These are phyloP conservation scores for Misgurnus anguillicaudatus DNA, from an alignment of 2,113 vertebrate species.

Conservation along the genomic window DNA sequence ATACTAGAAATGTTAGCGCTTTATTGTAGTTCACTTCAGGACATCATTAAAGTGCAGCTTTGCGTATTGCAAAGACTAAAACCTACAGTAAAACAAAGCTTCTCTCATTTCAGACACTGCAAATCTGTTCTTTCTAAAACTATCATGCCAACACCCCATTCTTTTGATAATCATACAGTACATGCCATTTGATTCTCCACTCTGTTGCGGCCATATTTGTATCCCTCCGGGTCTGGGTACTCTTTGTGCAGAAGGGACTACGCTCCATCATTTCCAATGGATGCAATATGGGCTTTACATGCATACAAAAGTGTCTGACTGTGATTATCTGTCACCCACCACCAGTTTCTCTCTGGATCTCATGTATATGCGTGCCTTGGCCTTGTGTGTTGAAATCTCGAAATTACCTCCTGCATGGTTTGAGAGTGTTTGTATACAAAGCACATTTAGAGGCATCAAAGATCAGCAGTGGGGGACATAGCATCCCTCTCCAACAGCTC, in stretches of 20 bases:
- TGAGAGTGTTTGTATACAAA: slow-evolving; percentile 64
- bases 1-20: not conserved
- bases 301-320: slow-evolving; percentile 13
- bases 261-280: slow-evolving; percentile 30
- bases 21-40: not conserved
- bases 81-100: not conserved
- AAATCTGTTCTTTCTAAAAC: slow-evolving; percentile 36
- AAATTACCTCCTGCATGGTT: slow-evolving; percentile 52
- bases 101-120: slow-evolving; percentile 34
- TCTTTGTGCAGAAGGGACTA: slow-evolving; percentile 27
- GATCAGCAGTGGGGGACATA: slow-evolving; percentile 67
- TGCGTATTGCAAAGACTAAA: slow-evolving; percentile 35
- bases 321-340: not conserved
- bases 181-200: slow-evolving; percentile 33
- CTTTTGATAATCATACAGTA: slow-evolving; percentile 30
- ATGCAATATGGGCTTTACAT: slow-evolving; percentile 17
- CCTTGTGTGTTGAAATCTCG: not conserved
- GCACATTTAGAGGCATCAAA: slow-evolving; percentile 73
- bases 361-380: slow-evolving; percentile 12
- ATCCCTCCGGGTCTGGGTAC: slow-evolving; percentile 20
- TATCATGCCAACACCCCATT: slow-evolving; percentile 28
- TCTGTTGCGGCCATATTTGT: slow-evolving; percentile 35
- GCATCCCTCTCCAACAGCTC: slow-evolving; percentile 58
- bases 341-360: not conserved
- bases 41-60: slow-evolving; percentile 28